Evolutionary conservation across 2,888 invertebrate species (phyloP).

Genomic region (Liopterus haemorrhoidalis): DNA sequence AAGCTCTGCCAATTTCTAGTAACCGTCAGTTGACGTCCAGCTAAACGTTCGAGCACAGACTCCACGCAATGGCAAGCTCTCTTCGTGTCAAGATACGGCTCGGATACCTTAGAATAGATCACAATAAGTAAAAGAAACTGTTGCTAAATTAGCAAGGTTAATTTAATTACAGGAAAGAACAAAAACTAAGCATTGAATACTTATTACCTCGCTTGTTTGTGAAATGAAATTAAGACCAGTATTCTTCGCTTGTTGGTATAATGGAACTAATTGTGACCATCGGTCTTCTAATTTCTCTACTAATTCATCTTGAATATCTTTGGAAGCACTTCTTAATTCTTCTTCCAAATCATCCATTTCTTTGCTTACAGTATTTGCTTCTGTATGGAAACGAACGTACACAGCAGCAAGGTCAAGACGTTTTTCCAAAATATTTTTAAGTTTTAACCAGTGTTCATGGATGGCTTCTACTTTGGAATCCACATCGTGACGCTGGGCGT

Average conservation of each 20-base stretch:
- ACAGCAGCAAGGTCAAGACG: slow-evolving; percentile 61
- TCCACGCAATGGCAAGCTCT: slow-evolving; percentile 62
- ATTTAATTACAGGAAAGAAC: slow-evolving; percentile 11
- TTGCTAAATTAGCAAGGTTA: too few relatives aligned
- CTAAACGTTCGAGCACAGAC: slow-evolving; percentile 61
- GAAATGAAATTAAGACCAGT: slow-evolving; percentile 63
- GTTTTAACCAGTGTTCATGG: slow-evolving; percentile 57
- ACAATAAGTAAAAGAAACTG: too few relatives aligned
- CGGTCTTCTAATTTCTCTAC: slow-evolving; percentile 55
- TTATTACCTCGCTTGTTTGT: slow-evolving; percentile 53
- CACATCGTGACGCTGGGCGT: slow-evolving; percentile 57
- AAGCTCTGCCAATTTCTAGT: slow-evolving; percentile 66
- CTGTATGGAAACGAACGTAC: slow-evolving; percentile 67
- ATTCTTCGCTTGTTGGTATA: slow-evolving; percentile 60
- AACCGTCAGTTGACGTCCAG: slow-evolving; percentile 58
- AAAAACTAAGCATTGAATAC: slow-evolving; percentile 13
- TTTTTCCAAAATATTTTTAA: slow-evolving; percentile 55
- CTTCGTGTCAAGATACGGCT: slow-evolving; percentile 63
- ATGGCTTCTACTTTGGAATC: slow-evolving; percentile 58
- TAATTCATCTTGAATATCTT: slow-evolving; percentile 47
- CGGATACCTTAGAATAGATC: slow-evolving; percentile 54
- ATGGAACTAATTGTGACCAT: slow-evolving; percentile 59
- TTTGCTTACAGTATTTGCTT: slow-evolving; percentile 58
- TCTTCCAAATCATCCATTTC: slow-evolving; percentile 62
- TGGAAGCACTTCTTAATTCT: slow-evolving; percentile 48